Percentiles rank a stretch among this genome's conserved stretches.
Conservation (phyloP, 92 coral and sea anemone species). For the Porites lobata region DNA sequence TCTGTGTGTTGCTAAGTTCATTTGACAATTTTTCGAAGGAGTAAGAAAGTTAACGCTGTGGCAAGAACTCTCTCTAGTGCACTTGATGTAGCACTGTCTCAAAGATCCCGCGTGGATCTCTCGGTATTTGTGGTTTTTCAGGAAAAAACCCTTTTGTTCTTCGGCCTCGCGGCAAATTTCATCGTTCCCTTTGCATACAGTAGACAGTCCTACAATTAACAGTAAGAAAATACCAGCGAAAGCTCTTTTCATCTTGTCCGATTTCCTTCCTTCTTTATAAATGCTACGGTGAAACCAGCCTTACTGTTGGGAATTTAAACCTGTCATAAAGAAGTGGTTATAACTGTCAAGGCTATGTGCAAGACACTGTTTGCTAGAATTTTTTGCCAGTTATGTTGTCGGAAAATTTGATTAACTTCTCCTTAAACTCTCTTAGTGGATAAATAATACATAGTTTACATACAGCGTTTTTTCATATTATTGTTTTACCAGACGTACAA, state of each 20-base stretch:
- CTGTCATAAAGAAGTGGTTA: too few relatives aligned
- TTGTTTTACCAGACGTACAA: not conserved
- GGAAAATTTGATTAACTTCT: not conserved
- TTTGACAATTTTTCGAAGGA: not conserved
- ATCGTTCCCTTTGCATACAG: not conserved
- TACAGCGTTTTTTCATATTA: not conserved
- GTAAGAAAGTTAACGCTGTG: not conserved
- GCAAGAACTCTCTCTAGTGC: conserved; percentile 8
- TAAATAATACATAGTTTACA: not conserved
- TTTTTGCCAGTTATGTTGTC: too few relatives aligned
- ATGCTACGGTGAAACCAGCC: too few relatives aligned
- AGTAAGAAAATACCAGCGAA: not conserved
- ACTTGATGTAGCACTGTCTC: conserved; percentile 9
- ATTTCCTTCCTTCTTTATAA: not conserved
- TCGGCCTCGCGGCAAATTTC: not conserved
- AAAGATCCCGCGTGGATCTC: not conserved
- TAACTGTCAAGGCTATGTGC: too few relatives aligned
- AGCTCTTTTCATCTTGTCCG: not conserved
- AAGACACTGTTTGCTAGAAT: too few relatives aligned
- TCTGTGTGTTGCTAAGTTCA: not conserved
- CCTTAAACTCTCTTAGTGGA: not conserved
- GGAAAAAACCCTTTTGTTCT: not conserved
- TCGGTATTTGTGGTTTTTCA: not conserved
- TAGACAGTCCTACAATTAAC: not conserved
- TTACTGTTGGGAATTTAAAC: too few relatives aligned